These are phyloP conservation scores for Ceratina japonica DNA, from an alignment of 1,140 invertebrate genomes.

Conservation along the genomic window DNA sequence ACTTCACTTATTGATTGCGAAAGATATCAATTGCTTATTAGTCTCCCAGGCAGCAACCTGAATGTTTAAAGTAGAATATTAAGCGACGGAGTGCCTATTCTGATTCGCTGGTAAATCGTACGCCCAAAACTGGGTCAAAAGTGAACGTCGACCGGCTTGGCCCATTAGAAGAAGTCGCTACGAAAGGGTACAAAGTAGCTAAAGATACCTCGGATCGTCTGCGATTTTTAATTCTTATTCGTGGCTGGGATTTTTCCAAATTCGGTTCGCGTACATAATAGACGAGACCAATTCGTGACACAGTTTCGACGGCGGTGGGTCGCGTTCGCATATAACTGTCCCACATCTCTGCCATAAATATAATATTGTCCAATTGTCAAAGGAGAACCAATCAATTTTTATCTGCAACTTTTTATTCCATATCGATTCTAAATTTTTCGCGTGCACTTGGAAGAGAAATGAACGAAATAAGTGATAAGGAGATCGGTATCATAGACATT, in stretches of 20 bases:
- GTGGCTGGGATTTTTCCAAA: constrained; percentile 14
- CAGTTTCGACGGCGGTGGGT: constrained; percentile 23
- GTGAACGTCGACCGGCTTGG: constrained; percentile 33
- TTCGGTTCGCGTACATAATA: constrained; percentile 35
- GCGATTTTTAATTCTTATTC: not conserved
- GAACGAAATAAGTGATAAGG: no score
- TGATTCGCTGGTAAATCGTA: constrained; percentile 10
- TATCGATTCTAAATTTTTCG: no score
- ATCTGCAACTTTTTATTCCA: no score
- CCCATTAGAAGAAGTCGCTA: constrained; percentile 12
- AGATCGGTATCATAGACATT: not conserved
- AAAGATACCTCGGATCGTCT: constrained; percentile 30
- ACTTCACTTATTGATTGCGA: not conserved
- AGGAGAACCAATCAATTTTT: no score
- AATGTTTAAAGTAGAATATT: constrained; percentile 11
- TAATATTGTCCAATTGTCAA: not conserved
- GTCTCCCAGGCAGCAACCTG: no score
- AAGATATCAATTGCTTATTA: not conserved
- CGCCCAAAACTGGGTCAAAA: constrained; percentile 47
- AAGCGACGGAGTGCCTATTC: constrained; percentile 12
- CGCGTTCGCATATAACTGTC: constrained; percentile 7
- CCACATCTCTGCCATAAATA: not conserved
- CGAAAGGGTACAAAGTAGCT: constrained; percentile 12
- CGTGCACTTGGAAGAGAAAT: no score
- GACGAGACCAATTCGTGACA: constrained; percentile 18